phyloP scores from a whole-genome alignment of 1,140 invertebrate genomes.

The Dryas iulia region DNA sequence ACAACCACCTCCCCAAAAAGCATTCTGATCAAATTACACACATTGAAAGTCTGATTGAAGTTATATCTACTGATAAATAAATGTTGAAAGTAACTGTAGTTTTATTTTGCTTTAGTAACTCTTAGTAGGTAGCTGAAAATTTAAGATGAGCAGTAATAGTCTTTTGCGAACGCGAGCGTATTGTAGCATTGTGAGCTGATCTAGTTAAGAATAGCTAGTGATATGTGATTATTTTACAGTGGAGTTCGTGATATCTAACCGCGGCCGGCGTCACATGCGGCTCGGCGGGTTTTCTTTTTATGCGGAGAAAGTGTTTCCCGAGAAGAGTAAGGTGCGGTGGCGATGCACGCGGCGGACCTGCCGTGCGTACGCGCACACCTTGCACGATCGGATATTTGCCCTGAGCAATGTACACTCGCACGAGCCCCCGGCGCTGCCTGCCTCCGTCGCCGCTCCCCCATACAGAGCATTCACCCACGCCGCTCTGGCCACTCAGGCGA shows the following conservation, averaged over 20 bases:
- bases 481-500: constrained; percentile 50
- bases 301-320: constrained; percentile 77
- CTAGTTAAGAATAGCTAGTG: constrained; percentile 41
- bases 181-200: no score
- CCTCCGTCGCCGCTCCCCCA: constrained; percentile 26
- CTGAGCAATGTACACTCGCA: constrained; percentile 77
- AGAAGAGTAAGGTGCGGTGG: constrained; percentile 78
- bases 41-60: constrained; percentile 70
- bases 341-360: constrained; percentile 78
- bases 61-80: constrained; percentile 42
- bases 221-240: constrained; percentile 68
- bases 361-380: constrained; percentile 76
- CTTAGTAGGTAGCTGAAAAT: not conserved
- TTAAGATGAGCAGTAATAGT: not conserved
- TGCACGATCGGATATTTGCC: constrained; percentile 77
- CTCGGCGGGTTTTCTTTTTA: constrained; percentile 78
- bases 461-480: constrained; percentile 45
- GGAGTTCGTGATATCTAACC: constrained; percentile 79
- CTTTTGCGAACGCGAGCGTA: not conserved
- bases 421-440: constrained; percentile 54
- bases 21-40: constrained; percentile 41
- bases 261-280: constrained; percentile 74
- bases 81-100: not conserved
- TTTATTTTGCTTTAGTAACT: not conserved
- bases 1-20: constrained; percentile 53